phyloP scores from a whole-genome alignment of 2,888 invertebrate species.

The Odontocerum albicorne region DNA sequence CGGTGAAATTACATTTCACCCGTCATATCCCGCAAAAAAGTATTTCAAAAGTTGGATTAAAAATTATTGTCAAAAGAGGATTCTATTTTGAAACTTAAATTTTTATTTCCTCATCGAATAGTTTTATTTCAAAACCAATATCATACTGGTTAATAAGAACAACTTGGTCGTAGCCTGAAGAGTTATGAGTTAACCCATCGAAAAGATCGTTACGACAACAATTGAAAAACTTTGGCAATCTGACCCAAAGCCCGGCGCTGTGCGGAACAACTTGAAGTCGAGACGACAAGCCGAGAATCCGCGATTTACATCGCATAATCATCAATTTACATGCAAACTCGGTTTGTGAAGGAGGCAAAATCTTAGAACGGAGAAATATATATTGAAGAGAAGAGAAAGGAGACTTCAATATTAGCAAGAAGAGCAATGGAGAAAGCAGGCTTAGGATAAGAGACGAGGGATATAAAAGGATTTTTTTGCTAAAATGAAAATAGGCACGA shows the following conservation, averaged over 20 bases:
- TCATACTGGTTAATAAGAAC: too few species aligned
- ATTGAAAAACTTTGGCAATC: constrained; percentile 35
- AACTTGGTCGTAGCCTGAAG: too few species aligned
- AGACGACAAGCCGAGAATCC: constrained; percentile 20
- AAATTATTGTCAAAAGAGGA: too few species aligned
- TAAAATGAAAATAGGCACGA: too few species aligned
- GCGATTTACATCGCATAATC: constrained; percentile 47
- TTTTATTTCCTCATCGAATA: too few species aligned
- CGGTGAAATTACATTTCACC: too few species aligned
- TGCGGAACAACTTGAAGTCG: background rate
- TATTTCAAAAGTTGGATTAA: too few species aligned
- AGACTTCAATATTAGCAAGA: constrained; percentile 12
- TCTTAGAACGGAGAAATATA: constrained; percentile 34
- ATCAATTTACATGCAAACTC: constrained; percentile 61
- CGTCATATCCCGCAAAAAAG: too few species aligned
- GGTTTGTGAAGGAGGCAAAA: constrained; percentile 54
- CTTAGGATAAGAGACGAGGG: background rate
- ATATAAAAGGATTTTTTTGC: background rate
- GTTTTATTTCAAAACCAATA: too few species aligned
- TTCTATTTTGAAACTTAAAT: too few species aligned
- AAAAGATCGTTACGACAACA: constrained; percentile 20
- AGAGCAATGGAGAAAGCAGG: background rate
- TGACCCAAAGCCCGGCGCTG: constrained; percentile 18
- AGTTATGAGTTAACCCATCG: constrained; percentile 20
- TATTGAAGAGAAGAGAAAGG: background rate